Base-by-base conservation (phyloP, 2,888 invertebrate genomes). In the Carcina quercana region DNA sequence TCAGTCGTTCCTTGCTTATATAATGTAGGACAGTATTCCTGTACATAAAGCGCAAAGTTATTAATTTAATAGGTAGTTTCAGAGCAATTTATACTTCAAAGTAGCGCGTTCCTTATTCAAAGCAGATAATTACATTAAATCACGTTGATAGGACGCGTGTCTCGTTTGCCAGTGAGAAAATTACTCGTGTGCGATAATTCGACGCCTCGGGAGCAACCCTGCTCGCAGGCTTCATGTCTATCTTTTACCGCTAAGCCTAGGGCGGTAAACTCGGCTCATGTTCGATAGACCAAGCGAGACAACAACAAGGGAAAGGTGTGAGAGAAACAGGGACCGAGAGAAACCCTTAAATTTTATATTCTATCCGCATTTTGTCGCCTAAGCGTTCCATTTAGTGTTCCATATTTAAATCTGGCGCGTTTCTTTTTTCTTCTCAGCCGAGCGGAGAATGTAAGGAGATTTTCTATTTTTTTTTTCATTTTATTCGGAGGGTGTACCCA, bases 321-420 rank as follows among this genome's bases (percentile, higher is more conserved):
- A 38, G 66, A 57, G 43, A 34, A 65, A 78, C 54, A 75, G 54
- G 59, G 76, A 80, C 45, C 57, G 57, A 45, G 45, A 47, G 38
- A 50, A 52, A 51, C 72, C 70, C 75, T 79, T 78, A 75, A 79
- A 80, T 78, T 83, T 83, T 80, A 80, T 82, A 83, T 83, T 83
- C 83, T 78, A 80, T 75, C 80, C 83, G 72, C 82, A 80, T 82
- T 82, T 82, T 82, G 80, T 82, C 82, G 82, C 80, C 82, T 82
- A 82, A 83, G 82, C 79, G 83, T 82, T 79, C 80, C 80, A 80
- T 83, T 83, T 82, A 82, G 82, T 82, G 82, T 82, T 75, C 79
- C 80, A 80, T 83, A 82, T 82, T 83, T 82, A 82, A 82, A 74
- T 70, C 68, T 68, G 65, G 64, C 71, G 70, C 70, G 67, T 61